Base-by-base conservation (phyloP, 2,797 vertebrate species). In the Babyrousa celebensis region DNA sequence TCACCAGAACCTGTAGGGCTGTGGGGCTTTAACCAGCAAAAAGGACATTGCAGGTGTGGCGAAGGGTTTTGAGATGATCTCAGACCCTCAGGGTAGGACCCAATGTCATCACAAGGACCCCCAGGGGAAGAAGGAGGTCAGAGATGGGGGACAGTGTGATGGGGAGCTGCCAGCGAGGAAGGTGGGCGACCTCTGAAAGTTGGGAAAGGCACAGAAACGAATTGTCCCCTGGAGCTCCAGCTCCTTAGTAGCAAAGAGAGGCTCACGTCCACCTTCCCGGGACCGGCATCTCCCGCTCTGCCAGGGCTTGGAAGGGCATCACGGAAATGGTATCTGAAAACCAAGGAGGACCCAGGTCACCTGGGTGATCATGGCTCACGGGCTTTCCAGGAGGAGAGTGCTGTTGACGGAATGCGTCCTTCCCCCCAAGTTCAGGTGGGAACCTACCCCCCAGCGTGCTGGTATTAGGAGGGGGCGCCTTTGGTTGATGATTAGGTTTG, bases 31-130 rank as follows among this genome's bases (percentile, higher is more conserved):
- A 14, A 1, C 3, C 1, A 4, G 74, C 29, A 8, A 15, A 85
- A 23, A 11, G 48, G 71, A 52, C 25, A 1, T 5, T 32, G 56
- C 21, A 70, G 83, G 21, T 43, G 43, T 6, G 40, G 23, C 20
- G 5, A 25, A 60, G 40, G 75, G 21, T 20, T 23, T n/a, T 18
- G 54, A 43, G 36, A n/a, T 2, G n/a, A 2, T 14, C 77, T 74
- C 36, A 2, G 4, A 29, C 12, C 1, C 43, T 25, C 48, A 0
- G 1, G 16, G 8, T 18, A 14, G 18, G 58, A 11, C 1, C 32
- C 29, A 15, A 0, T 6, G 29, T 52, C 27, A 36, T 25, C 32
- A 1, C 17, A 16, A 16, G 14, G 83, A 52, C 1, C 12, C 63
- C 21, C 12, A 11, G 1, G 25, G 63, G 20, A 23, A 48, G 20